phyloP scores from a whole-genome alignment of 2,797 vertebrate genomes.

The Bovichtus variegatus region DNA sequence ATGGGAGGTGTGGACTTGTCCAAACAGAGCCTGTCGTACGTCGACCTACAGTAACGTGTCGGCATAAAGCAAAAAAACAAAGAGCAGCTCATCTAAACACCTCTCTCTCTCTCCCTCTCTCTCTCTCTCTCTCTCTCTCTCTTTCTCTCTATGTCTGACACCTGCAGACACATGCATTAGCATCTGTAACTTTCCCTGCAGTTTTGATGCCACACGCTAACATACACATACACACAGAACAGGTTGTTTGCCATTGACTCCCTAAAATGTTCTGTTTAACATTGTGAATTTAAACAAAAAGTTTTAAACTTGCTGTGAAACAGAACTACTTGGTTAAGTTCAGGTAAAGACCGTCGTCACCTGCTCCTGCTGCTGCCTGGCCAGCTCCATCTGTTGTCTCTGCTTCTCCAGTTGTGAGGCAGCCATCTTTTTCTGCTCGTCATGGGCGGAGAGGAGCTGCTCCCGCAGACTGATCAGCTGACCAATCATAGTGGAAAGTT shows the following conservation, averaged over 20 bases:
- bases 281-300: too few relatives aligned
- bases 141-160: constrained; percentile 17
- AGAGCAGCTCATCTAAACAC: constrained; percentile 56
- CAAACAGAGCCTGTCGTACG: constrained; percentile 72
- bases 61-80: constrained; percentile 61
- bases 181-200: background rate
- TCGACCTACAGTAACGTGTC: constrained; percentile 60
- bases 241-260: too few relatives aligned
- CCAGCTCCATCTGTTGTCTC: constrained; percentile 96
- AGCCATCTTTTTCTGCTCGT: constrained; percentile 96
- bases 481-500: constrained; percentile 95
- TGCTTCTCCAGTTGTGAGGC: constrained; percentile 96
- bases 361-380: constrained; percentile 97
- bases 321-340: too few relatives aligned
- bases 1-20: constrained; percentile 76
- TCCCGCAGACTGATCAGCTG: constrained; percentile 96
- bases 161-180: constrained; percentile 14
- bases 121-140: constrained; percentile 21
- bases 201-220: too few relatives aligned
- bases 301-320: too few relatives aligned
- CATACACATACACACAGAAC: too few relatives aligned
- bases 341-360: constrained; percentile 74
- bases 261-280: too few relatives aligned
- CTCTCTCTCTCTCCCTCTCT: constrained; percentile 1
- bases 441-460: constrained; percentile 94